Evolutionary conservation across 35 echinoderm and acorn worm species (phyloP), one percentile per base, ranked within the genome.

Genomic region (Patiria miniata): DNA sequence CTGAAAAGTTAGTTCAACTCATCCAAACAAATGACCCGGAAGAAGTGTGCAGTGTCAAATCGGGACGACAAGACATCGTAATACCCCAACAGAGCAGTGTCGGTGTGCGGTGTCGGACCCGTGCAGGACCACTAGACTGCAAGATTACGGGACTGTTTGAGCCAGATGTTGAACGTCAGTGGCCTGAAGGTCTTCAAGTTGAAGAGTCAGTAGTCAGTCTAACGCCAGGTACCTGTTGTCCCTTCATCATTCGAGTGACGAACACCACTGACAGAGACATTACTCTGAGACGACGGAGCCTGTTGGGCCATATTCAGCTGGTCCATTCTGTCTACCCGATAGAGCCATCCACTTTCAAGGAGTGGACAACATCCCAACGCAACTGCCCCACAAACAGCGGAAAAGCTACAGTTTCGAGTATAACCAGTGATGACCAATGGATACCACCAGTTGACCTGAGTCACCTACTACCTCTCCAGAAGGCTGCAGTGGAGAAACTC

Each of bases 211-310:
- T 85, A 0, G 36, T 92, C 1, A 60, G 55, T 15, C 30, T 81
- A 6, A 76, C 78, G 6, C 61, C 29, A 29, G 90, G 77, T 9
- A 3, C 47, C 76, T 0, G 58, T 83, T 42, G 77, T 38, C 39
- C 23, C 16, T 52, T 92, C 17, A 42, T 8, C 1, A 82, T 92
- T n/a, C 76, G 26, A 18, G 90, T 92, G 21, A 32, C 47, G 0
- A 92, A 92, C 68, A 29, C 28, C 23, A 51, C 90, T 19, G 38
- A 86, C 61, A 39, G 40, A 51, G 53, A 86, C 57, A 79, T 92
- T 54, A 22, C 44, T 1, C 23, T 92, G 15, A 36, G 36, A 23
- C 58, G 77, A 65, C 73, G 57, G n/a, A 86, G 77, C 1, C 2
- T 36, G 2, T 18, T 92, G 38, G 90, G 90, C 1, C 39, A 84